These are phyloP conservation scores for Alethe diademata DNA, from an alignment of 2,113 vertebrate genomes.

Conservation along the genomic window DNA sequence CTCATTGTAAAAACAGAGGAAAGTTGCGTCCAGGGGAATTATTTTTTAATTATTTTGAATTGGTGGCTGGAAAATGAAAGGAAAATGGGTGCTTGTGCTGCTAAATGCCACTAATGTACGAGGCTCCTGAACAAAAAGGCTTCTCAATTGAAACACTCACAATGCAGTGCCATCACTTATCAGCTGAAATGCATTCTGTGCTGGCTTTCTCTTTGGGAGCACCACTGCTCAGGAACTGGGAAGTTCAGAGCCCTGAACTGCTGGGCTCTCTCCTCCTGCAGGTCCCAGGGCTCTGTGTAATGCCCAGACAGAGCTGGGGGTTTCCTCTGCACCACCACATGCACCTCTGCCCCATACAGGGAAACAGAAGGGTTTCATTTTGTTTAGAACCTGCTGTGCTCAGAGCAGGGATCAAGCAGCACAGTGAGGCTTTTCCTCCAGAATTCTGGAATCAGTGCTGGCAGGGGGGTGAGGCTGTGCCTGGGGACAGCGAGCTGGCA, in stretches of 20 bases:
- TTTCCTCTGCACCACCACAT: rapidly evolving
- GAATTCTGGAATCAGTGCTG: rapidly evolving
- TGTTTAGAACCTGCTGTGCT: rapidly evolving
- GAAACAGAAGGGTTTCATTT: rapidly evolving
- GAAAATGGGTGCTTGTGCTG: conserved; percentile 13
- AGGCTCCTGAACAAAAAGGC: conserved; percentile 11
- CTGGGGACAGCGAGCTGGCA: too few relatives aligned
- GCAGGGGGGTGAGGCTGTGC: too few relatives aligned
- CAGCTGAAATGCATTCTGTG: not conserved
- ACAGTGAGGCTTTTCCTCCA: not conserved
- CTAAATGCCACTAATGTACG: conserved; percentile 29
- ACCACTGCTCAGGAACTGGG: not conserved
- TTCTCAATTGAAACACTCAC: conserved; percentile 10
- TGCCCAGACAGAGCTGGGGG: too few relatives aligned
- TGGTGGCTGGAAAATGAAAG: conserved; percentile 21
- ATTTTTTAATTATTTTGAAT: conserved; percentile 58
- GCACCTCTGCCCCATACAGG: too few relatives aligned
- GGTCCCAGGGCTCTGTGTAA: too few relatives aligned
- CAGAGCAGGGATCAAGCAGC: not conserved
- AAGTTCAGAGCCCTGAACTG: not conserved
- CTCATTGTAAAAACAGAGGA: conserved; percentile 36
- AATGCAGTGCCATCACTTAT: not conserved
- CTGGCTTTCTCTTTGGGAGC: not conserved
- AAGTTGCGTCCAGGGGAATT: conserved; percentile 25
- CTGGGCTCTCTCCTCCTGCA: not conserved